phyloP scores from a whole-genome alignment of 2,797 vertebrate species.

The Sebastolobus alascanus region DNA sequence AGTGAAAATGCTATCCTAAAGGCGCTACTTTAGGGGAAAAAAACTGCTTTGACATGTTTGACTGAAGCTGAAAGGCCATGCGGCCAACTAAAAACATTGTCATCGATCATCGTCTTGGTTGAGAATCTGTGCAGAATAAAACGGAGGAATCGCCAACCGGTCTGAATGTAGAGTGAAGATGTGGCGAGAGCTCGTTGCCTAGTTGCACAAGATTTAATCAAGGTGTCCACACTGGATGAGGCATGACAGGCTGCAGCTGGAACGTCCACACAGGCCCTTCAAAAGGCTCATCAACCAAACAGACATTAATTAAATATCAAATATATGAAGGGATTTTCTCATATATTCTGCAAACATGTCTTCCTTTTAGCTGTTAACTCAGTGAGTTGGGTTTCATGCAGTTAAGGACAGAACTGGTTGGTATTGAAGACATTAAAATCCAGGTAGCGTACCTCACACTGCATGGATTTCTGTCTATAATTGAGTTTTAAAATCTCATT shows the following conservation, averaged over 20 bases:
- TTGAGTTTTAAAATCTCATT: not conserved
- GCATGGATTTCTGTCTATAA: not conserved
- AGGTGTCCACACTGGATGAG: conserved; percentile 35
- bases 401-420: not conserved
- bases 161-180: conserved; percentile 15
- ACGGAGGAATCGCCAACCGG: not conserved
- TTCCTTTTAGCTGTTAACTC: not conserved
- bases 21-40: not conserved
- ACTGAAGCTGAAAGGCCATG: not conserved
- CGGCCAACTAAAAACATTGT: not conserved
- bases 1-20: not conserved
- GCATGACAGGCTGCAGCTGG: conserved; percentile 15
- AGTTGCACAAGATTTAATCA: conserved; percentile 63
- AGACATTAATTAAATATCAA: not conserved
- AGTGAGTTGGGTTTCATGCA: not conserved
- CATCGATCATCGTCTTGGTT: not conserved
- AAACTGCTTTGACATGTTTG: not conserved
- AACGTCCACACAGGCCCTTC: not conserved
- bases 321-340: not conserved
- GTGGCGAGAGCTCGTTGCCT: conserved; percentile 35
- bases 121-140: conserved; percentile 17
- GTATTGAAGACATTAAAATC: conserved; percentile 6
- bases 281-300: not conserved
- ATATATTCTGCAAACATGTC: not conserved
- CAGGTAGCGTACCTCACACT: not conserved